Evolutionary conservation across 2,888 invertebrate species (phyloP).

Genomic region (Mechanitis mazaeus): DNA sequence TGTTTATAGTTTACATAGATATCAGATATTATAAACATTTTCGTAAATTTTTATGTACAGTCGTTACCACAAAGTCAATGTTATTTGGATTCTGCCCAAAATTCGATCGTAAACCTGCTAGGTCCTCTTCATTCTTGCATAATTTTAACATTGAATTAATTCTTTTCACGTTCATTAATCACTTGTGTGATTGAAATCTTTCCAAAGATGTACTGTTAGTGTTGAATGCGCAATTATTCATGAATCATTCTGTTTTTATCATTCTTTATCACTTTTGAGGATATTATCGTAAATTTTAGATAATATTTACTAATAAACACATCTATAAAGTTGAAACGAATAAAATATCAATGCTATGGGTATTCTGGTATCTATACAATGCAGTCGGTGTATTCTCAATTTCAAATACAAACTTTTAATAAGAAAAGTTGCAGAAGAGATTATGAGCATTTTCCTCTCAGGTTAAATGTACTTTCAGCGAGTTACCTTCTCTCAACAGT

Average conservation of each 20-base stretch:
- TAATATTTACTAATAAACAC: too few relatives aligned
- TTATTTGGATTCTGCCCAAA: slow-evolving; percentile 16
- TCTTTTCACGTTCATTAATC: slow-evolving; percentile 28
- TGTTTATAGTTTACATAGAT: slow-evolving; percentile 1
- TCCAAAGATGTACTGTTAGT: slow-evolving; percentile 21
- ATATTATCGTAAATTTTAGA: not conserved
- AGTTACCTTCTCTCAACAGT: slow-evolving; percentile 3
- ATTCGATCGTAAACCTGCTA: slow-evolving; percentile 13
- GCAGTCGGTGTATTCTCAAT: slow-evolving; percentile 39
- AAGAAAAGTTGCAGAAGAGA: slow-evolving; percentile 59
- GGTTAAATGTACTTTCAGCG: slow-evolving; percentile 11
- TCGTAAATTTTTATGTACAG: not conserved
- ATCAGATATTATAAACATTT: slow-evolving; percentile 2
- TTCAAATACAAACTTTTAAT: slow-evolving; percentile 61
- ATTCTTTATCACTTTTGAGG: not conserved
- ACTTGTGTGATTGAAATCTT: slow-evolving; percentile 28
- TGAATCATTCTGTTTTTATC: not conserved
- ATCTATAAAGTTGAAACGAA: slow-evolving; percentile 20
- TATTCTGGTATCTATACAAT: slow-evolving; percentile 46
- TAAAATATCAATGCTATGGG: slow-evolving; percentile 38
- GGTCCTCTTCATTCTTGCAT: slow-evolving; percentile 23
- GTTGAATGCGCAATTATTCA: slow-evolving; percentile 19
- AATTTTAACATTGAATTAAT: slow-evolving; percentile 29
- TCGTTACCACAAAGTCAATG: slow-evolving; percentile 1
- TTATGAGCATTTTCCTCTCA: slow-evolving; percentile 42